Base-by-base conservation (phyloP, 2,797 vertebrate genomes). In the Parauchenoglanis punctatus region DNA sequence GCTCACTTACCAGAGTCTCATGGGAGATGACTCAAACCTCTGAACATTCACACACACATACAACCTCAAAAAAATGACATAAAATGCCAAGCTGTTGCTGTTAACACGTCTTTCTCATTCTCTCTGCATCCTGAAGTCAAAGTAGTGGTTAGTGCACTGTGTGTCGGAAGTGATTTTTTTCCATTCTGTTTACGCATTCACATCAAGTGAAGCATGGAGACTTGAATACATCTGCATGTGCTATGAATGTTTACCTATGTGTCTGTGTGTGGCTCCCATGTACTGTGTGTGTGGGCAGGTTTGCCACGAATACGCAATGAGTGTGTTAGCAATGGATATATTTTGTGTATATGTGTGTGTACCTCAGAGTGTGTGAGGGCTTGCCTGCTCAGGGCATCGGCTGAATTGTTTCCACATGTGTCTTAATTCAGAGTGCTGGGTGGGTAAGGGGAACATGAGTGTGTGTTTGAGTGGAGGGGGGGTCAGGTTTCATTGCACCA, bases 341-440 rank as follows among this genome's bases (percentile, higher is more conserved):
- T 86, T 81, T 81, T 87, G 87, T 87, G 88, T 75, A 56, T 87
- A 87, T 88, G 90, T 89, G 58, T 90, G 90, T 31, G 89, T 93
- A 90, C 93, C 91, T 94, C 91, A 92, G 91, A 94, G 94, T 95
- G 94, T 95, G 93, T 94, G 93, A 94, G 94, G 94, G 95, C 95
- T 95, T 93, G 94, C 94, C 94, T 95, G 94, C 94, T 95, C 94
- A 96, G 95, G 94, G 95, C 94, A 96, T 95, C 94, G 94, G 91
- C 93, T 94, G 95, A 96, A 96, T 96, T 96, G 95, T 94, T 96
- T 96, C 95, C 95, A 96, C 95, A 96, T 96, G 95, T 96, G 94
- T 95, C 94, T 96, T 94, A 95, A 96, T 93, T 91, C 94, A 95
- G 94, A 94, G 94, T 94, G 95, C 94, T 96, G 94, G 94, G 95